These are phyloP conservation scores for Periparus ater DNA, from an alignment of 2,797 vertebrate species.

Conservation along the genomic window DNA sequence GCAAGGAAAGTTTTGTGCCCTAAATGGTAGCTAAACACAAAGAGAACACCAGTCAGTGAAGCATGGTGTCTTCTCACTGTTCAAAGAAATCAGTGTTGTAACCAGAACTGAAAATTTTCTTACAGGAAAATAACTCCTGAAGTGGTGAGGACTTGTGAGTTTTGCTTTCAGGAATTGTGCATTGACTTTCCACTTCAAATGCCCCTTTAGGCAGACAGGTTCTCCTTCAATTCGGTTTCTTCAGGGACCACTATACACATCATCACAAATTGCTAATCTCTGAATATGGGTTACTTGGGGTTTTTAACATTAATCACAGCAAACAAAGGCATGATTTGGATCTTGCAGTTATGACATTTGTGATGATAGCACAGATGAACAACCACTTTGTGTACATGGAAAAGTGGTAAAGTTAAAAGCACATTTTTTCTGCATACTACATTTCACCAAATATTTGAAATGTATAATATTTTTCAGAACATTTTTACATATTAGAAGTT, in stretches of 20 bases:
- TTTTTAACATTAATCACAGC: background rate
- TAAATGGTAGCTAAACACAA: background rate
- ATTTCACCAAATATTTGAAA: background rate
- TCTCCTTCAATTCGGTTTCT: background rate
- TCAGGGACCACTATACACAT: accelerated
- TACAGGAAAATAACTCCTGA: background rate
- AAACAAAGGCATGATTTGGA: background rate
- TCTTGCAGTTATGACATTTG: background rate
- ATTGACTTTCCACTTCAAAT: background rate
- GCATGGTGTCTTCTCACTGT: background rate
- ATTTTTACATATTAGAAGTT: background rate
- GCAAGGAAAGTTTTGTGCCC: background rate
- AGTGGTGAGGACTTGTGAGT: background rate
- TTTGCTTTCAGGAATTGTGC: background rate
- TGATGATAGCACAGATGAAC: background rate
- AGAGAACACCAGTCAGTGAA: background rate
- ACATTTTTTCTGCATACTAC: background rate
- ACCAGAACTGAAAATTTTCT: background rate
- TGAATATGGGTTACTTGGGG: background rate
- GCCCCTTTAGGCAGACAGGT: background rate
- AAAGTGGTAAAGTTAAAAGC: background rate
- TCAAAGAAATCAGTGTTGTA: background rate
- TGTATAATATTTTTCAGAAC: background rate
- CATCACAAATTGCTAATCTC: background rate
- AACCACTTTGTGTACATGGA: background rate